Percentiles rank a stretch among this genome's conserved stretches.
These are phyloP conservation scores for Schizopygopsis pylzovi DNA, from an alignment of 2,797 vertebrate species.

Conservation along the genomic window DNA sequence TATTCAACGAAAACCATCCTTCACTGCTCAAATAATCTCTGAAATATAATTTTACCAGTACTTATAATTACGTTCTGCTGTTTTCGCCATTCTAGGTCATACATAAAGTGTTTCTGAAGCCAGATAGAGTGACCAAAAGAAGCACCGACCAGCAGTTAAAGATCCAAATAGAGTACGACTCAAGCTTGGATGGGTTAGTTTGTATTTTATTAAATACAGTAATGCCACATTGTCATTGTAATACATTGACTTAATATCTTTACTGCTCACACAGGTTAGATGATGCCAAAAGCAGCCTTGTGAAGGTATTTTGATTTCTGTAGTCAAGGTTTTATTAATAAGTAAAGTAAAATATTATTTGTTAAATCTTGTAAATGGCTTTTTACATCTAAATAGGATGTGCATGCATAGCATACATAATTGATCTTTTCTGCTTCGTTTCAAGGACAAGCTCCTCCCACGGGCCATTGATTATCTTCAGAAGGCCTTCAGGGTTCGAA, in stretches of 20 bases:
- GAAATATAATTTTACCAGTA: neutral
- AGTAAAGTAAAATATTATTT: neutral
- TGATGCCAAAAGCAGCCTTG: conserved; percentile 81
- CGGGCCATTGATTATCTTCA: conserved; percentile 95
- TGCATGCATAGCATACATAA: neutral
- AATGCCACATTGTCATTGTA: conserved; percentile 5
- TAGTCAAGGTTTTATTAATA: neutral
- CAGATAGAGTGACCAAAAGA: conserved; percentile 87
- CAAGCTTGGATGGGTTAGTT: conserved; percentile 89
- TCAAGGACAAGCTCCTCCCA: conserved; percentile 92
- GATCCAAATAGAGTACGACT: conserved; percentile 90
- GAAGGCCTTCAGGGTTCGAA: conserved; percentile 89
- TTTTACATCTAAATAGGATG: conserved; percentile 12
- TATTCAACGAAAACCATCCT: neutral
- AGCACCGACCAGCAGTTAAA: conserved; percentile 85
- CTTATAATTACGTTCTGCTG: neutral
- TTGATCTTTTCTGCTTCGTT: conserved; percentile 41
- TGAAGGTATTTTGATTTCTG: conserved; percentile 75
- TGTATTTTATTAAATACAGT: conserved; percentile 28
- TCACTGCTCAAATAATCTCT: neutral
- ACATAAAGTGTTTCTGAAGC: conserved; percentile 85
- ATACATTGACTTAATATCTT: conserved; percentile 30
- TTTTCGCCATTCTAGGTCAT: conserved; percentile 76
- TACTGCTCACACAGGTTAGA: conserved; percentile 73
- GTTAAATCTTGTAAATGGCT: neutral